Evolutionary conservation across 1,140 invertebrate genomes (phyloP), one percentile per base, ranked within the genome.

Genomic region (Andrena cerasifolii): DNA sequence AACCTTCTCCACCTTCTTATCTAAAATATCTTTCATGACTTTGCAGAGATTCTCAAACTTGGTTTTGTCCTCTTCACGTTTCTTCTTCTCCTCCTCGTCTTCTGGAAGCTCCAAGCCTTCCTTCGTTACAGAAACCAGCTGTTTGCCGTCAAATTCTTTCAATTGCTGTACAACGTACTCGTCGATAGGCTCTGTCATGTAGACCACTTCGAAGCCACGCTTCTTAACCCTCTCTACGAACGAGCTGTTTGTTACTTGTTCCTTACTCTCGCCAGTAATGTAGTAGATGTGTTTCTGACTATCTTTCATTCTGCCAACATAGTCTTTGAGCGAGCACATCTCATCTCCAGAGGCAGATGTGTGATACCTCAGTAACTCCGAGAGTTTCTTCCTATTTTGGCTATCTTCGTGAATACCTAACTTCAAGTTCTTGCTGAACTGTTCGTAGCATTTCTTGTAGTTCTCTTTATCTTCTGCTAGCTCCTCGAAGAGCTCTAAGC

Each of bases 181-280:
- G 94, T 99, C 99, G 86, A 99, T 99, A 36, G 99, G 98, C 90
- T 99, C 99, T 16, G 96, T 97, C 98, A 99, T 99, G 95, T 99
- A 99, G 16, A 99, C 94, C 6, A 99, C 98, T 93, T 99, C 99
- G 89, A 98, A 99, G 59, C 98, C 99, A 89, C 98, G 96, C 89
- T 99, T 99, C 95, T 97, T 98, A 0, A 99, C 97, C 73, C 98
- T 94, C 93, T 99, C 99, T 78, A 99, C 98, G 89, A 99, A 99
- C 0, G 99, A 97, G 47, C 98, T 99, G 93, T 98, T 98, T 85
- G 97, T 95, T 18, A 99, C 98, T 89, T 97, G 96, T 65, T 99
- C 99, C 87, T 96, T 96, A 93, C 95, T 98, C 91, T 99, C 98
- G 86, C 99, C 98, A 89, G 98, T 99, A 92, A 99, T 99, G 94